These are phyloP conservation scores for Silurus asotus DNA, from an alignment of 2,113 vertebrate genomes.

Conservation along the genomic window DNA sequence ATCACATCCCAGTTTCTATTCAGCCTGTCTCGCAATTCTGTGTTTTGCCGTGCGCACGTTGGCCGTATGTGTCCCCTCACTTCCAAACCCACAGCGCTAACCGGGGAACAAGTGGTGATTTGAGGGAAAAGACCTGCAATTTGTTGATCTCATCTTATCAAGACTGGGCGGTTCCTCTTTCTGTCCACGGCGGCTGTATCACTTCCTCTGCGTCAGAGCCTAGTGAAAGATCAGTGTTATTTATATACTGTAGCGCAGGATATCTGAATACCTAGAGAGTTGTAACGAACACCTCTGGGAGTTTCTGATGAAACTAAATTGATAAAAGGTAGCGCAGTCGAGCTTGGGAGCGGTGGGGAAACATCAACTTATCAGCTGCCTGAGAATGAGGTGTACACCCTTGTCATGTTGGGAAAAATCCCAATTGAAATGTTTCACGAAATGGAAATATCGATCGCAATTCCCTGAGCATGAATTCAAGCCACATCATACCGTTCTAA, in stretches of 20 bases:
- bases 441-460: neutral
- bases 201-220: constrained; percentile 1
- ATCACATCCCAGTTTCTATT: constrained; percentile 20
- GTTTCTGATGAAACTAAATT: constrained; percentile 30
- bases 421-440: neutral
- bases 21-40: neutral
- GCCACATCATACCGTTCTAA: too few relatives aligned
- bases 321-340: neutral
- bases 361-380: too few relatives aligned
- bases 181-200: neutral
- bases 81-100: neutral
- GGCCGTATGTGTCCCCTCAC: neutral
- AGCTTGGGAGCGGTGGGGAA: neutral
- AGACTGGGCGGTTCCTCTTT: neutral
- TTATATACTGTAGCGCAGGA: neutral
- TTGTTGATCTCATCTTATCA: constrained; percentile 19
- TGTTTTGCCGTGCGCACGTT: neutral
- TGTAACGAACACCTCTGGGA: neutral
- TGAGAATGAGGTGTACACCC: neutral
- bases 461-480: neutral
- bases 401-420: neutral
- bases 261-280: constrained; percentile 4
- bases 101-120: neutral
- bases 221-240: constrained; percentile 9
- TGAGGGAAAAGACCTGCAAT: constrained; percentile 24